Conservation (phyloP, 2,113 vertebrate genomes). For the Tapirus terrestris region DNA sequence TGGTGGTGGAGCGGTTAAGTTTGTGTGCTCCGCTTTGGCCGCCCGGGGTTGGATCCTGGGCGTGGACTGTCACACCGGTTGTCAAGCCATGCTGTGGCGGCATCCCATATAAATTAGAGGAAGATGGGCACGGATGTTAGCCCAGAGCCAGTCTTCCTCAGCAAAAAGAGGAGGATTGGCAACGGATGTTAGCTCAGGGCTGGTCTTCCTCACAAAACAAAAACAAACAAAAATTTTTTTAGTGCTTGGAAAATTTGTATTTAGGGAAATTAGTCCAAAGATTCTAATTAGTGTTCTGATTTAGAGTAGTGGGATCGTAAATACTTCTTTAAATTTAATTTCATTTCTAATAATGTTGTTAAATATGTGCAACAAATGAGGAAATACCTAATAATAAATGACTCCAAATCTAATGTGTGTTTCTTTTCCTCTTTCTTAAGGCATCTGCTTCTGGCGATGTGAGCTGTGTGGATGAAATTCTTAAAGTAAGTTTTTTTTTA, state of each 20-base stretch:
- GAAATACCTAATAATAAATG: constrained; percentile 42
- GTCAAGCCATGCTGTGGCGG: no score
- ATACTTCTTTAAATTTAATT: constrained; percentile 32
- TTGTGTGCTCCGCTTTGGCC: no score
- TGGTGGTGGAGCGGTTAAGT: no score
- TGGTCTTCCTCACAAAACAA: no score
- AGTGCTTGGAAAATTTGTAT: constrained; percentile 1
- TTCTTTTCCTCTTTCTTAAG: constrained; percentile 82
- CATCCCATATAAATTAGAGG: no score
- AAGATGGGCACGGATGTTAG: no score
- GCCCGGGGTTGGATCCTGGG: no score
- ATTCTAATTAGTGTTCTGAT: constrained; percentile 40
- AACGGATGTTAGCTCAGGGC: no score
- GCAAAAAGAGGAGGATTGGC: no score
- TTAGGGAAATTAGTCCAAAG: constrained; percentile 38
- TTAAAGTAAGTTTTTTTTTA: constrained; percentile 91
- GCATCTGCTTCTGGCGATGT: constrained; percentile 94
- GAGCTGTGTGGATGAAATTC: constrained; percentile 98
- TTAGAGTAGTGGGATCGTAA: constrained; percentile 38
- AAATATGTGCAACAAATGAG: constrained; percentile 48
- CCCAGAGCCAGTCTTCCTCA: no score
- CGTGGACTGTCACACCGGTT: no score
- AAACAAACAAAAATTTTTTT: not conserved
- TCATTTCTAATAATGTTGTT: constrained; percentile 11
- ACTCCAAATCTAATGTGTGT: constrained; percentile 29